Evolutionary conservation across 2,113 vertebrate species (phyloP), one percentile per base, ranked within the genome.

Genomic region (Microcebus lehilahytsara): DNA sequence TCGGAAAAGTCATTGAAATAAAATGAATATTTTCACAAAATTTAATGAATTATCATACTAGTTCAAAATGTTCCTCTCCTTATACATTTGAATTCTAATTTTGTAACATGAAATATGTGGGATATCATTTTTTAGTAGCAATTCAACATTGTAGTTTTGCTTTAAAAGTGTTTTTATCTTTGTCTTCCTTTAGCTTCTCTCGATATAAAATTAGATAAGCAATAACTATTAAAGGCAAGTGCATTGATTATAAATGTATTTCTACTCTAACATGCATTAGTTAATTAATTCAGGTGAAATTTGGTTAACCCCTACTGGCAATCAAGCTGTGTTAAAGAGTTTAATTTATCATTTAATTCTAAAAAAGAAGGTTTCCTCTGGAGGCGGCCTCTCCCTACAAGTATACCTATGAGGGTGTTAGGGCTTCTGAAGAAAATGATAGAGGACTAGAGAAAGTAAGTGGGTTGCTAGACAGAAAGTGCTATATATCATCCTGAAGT

Each of bases 311-410:
- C 89, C 89, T 69, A 85, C 86, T 95, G 91, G 81, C 74, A 89
- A 97, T 93, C 93, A 97, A 97, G 78, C 80, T 98, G 97, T 92
- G 84, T 92, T 96, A 95, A 98, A 87, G 78, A 97, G 95, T 92
- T 96, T 95, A 96, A 98, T 98, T 97, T 89, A 94, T 96, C 92
- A 97, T 23, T 17, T 92, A 83, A 96, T 97, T 96, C 96, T 97
- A 93, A 85, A 96, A 37, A 72, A 97, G 74, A 95, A 93, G 6
- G 17, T 89, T 96, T 97, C 85, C 79, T 85, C 64, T 92, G 92
- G 87, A 95, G 69, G 17, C 97, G 94, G 80, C 72, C 74, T 75
- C 74, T 72, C 23, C 53, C 27, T 56, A 92, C 96, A 97, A 96
- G 62, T 75, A 89, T 88, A 91, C 49, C 84, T 96, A n/a, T 16